Conservation (phyloP, 92 coral and sea anemone species). For the Virgularia gustaviana region DNA sequence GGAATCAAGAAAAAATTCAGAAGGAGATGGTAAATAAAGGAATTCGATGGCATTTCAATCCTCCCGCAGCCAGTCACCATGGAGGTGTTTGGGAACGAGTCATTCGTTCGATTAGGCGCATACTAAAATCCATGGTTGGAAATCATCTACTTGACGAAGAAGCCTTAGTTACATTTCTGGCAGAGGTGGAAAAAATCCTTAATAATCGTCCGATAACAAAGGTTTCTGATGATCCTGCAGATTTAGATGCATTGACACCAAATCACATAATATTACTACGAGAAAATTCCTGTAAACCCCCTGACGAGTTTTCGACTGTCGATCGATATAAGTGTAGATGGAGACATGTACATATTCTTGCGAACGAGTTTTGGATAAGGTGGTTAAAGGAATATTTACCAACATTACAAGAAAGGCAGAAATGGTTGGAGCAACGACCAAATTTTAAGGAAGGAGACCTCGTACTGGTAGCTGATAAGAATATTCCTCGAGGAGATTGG, state of each 20-base stretch:
- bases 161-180: conserved; percentile 40
- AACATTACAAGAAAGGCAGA: neutral
- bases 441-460: neutral
- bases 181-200: conserved; percentile 47
- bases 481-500: conserved; percentile 34
- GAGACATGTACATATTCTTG: neutral
- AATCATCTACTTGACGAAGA: conserved; percentile 48
- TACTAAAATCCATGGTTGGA: conserved; percentile 44
- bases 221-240: too few relatives aligned
- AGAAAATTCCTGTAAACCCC: conserved; percentile 29
- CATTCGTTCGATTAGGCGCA: conserved; percentile 51
- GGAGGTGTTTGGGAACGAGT: conserved; percentile 56
- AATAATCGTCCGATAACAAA: conserved; percentile 29
- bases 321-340: conserved; percentile 6
- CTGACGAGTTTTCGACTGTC: conserved; percentile 17
- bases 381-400: neutral
- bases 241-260: too few relatives aligned
- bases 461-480: conserved; percentile 4
- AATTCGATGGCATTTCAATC: conserved; percentile 50
- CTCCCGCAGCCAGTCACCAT: conserved; percentile 59
- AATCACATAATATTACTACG: too few relatives aligned
- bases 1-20: conserved; percentile 53
- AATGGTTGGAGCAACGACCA: neutral
- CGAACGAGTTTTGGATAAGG: neutral
- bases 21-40: conserved; percentile 27